Conservation (phyloP, 2,113 vertebrate species). For the Brachyistius frenatus region DNA sequence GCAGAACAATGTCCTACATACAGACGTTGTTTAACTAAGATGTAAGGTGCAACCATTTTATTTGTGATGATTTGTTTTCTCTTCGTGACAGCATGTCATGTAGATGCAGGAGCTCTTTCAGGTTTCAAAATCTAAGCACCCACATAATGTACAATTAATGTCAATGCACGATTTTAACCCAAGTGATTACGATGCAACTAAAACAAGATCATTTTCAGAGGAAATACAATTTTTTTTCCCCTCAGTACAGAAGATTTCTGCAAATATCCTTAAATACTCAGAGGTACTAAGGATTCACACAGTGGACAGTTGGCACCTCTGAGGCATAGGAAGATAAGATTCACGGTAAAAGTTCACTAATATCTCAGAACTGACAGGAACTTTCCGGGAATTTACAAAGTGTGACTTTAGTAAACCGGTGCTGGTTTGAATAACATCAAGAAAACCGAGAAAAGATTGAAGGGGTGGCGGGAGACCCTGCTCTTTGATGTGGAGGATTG, state of each 20-base stretch:
- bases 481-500: slow-evolving; percentile 85
- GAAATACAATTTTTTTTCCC: slow-evolving; percentile 24
- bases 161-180: not conserved
- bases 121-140: slow-evolving; percentile 13
- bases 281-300: slow-evolving; percentile 47
- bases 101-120: not conserved
- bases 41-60: slow-evolving; percentile 30
- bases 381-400: slow-evolving; percentile 78
- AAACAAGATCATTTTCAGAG: slow-evolving; percentile 11
- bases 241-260: slow-evolving; percentile 35
- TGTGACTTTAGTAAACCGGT: slow-evolving; percentile 78
- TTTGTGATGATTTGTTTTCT: slow-evolving; percentile 25
- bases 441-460: slow-evolving; percentile 67
- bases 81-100: not conserved
- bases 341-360: slow-evolving; percentile 72
- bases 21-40: slow-evolving; percentile 35
- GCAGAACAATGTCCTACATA: slow-evolving; percentile 64
- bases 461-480: slow-evolving; percentile 31
- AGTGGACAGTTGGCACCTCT: slow-evolving; percentile 52
- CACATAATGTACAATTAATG: not conserved
- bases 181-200: slow-evolving; percentile 15
- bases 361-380: slow-evolving; percentile 72
- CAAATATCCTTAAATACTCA: slow-evolving; percentile 55
- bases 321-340: slow-evolving; percentile 71
- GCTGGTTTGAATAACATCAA: slow-evolving; percentile 79